Base-by-base conservation (phyloP, 2,888 invertebrate genomes). In the Hirtodrosophila duncani region DNA sequence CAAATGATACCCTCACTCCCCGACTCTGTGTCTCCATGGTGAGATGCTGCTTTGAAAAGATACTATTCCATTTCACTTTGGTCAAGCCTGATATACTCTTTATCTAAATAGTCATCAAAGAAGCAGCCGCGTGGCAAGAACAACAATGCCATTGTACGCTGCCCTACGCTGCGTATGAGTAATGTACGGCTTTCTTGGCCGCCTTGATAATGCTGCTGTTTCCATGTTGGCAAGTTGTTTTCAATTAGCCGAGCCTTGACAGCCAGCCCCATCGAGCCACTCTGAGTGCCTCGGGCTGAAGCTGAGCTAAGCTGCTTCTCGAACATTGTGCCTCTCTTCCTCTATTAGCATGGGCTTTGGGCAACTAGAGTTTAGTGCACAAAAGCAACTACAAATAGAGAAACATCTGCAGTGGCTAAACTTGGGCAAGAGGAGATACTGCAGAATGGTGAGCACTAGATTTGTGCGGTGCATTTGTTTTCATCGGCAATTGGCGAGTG, bases 401-500 rank as follows among this genome's bases (percentile, higher is more conserved):
- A 48, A 48, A 48, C 56, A 48, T 41, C 48, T 56, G 56, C 36
- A 26, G 34, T 21, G 41, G 27, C 23, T 30, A 39, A 48, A 26
- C n/a, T n/a, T n/a, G n/a, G 30, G 30, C 21, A 21, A 20, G 30
- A 27, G 39, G n/a, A 21, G 8, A 23, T n/a, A 24, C 9, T 14
- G 14, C 17, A 38, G 11, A 18, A 24, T n/a, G 4, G 17, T 8
- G 17, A 20, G 29, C n/a, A 36, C 14, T 18, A 13, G 11, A 24
- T 27, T 16, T n/a, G 39, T 46, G 57, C 48, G 48, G 30, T 46
- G 43, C 62, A 61, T 57, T 62, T 62, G 62, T 56, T 61, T 51
- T 46, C 77, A 71, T 68, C 80, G 72, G 49, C 77, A 59, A 68
- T 75, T 66, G 75, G 62, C 68, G 58, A 68, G 68, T 57, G 64